Evolutionary conservation across 2,888 invertebrate genomes (phyloP).

Genomic region (Dynastes tityus): DNA sequence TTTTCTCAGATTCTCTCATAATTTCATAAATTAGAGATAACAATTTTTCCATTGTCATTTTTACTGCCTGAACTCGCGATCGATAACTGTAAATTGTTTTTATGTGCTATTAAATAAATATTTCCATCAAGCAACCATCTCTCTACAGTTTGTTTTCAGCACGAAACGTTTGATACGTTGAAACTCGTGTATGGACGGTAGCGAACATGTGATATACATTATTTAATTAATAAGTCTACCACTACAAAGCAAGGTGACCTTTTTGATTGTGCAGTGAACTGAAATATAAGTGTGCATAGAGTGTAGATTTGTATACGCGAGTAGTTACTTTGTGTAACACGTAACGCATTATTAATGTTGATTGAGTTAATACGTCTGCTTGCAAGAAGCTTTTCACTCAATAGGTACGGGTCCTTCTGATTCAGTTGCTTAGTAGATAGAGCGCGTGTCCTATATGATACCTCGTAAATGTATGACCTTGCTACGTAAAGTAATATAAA

Average conservation of each 20-base stretch:
- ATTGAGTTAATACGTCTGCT: background rate
- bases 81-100: too few relatives aligned
- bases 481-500: too few relatives aligned
- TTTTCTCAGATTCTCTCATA: too few relatives aligned
- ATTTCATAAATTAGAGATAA: too few relatives aligned
- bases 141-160: background rate
- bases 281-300: background rate
- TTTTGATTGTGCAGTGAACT: constrained; percentile 21
- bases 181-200: background rate
- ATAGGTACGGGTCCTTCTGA: too few relatives aligned
- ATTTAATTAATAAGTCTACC: constrained; percentile 9
- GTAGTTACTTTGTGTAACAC: background rate
- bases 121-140: background rate
- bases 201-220: constrained; percentile 12
- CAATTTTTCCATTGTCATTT: too few relatives aligned
- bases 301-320: background rate
- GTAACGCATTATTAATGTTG: background rate
- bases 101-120: background rate
- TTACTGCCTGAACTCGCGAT: too few relatives aligned
- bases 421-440: too few relatives aligned
- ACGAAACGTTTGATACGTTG: background rate
- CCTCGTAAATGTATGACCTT: too few relatives aligned
- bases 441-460: too few relatives aligned
- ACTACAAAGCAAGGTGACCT: constrained; percentile 26
- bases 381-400: background rate